Conservation (phyloP, 2,888 invertebrate genomes). For the Labia minor region DNA sequence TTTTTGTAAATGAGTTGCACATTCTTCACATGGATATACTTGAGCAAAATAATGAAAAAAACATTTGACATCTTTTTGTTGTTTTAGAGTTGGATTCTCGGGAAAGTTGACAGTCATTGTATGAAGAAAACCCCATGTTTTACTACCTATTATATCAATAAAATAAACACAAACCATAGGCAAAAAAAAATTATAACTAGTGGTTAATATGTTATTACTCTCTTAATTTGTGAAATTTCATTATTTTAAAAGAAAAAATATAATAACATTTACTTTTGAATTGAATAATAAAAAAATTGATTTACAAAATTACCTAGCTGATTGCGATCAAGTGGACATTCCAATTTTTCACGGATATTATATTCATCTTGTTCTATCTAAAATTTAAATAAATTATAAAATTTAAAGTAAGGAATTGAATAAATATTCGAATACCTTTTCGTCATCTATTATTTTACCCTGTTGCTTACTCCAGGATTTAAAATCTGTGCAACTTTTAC, state of each 20-base stretch:
- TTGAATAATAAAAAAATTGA: no score
- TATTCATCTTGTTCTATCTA: not conserved
- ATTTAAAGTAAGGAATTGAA: slow-evolving; percentile 21
- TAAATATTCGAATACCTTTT: slow-evolving; percentile 31
- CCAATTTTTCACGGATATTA: slow-evolving; percentile 35
- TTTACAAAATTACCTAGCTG: slow-evolving; percentile 56
- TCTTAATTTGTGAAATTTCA: no score
- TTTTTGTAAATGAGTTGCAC: slow-evolving; percentile 75
- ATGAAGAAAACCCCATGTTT: slow-evolving; percentile 90
- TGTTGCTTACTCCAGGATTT: slow-evolving; percentile 59
- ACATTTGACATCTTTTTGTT: slow-evolving; percentile 62
- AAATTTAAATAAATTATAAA: slow-evolving; percentile 16
- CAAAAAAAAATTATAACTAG: no score
- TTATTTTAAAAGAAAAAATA: no score
- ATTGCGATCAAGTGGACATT: slow-evolving; percentile 66
- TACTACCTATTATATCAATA: slow-evolving; percentile 46
- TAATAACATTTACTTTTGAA: no score
- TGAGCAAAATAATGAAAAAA: slow-evolving; percentile 77
- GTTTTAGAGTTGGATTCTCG: slow-evolving; percentile 57
- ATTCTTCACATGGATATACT: slow-evolving; percentile 86
- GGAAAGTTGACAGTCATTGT: slow-evolving; percentile 95
- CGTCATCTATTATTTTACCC: slow-evolving; percentile 37
- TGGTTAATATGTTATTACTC: no score
- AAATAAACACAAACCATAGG: no score
- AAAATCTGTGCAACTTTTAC: slow-evolving; percentile 61